Evolutionary conservation across 2,888 invertebrate species (phyloP), one percentile per base, ranked within the genome.

Genomic region (Sabatieria punctata): DNA sequence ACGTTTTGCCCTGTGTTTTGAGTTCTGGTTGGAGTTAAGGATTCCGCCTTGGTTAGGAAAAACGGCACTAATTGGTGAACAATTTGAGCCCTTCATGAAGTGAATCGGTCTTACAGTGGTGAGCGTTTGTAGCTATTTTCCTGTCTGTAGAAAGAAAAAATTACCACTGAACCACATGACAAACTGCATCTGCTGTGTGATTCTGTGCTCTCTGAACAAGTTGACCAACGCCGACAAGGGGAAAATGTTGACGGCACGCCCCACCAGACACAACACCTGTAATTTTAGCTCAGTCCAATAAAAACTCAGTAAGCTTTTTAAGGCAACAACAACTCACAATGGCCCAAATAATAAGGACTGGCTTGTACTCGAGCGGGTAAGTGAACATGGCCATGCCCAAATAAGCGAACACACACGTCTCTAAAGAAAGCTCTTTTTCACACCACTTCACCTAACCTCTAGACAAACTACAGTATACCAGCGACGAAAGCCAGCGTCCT

Each of bases 371-470:
- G 66, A 95, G 85, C 55, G 82, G 78, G 68, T 95, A 95, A 63
- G 93, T 95, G 69, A 80, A 88, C 60, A 91, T 77, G 25, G 89
- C 89, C 58, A 91, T 69, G 45, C 89, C 97, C 48, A 97, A 74
- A 65, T 97, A 97, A 3, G 95, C 95, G 74, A 97, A 97, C 1
- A 97, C 93, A 68, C 91, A 91, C 1, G 95, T 95, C 71, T 97
- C 95, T 56, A 51, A 47, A 58, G 8, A 30, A 52, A 50, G 23
- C 45, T 27, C 21, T 36, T 45, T n/a, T n/a, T n/a, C n/a, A n/a
- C n/a, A n/a, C n/a, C n/a, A n/a, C n/a, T n/a, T n/a, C 36, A 39
- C 8, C n/a, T 23, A 11, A 11, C 22, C 18, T 38, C 15, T 4
- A 37, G n/a, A 11, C 15, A 43, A 23, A 46, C n/a, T 13, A 49